Conservation (phyloP, 2,888 invertebrate species). For the Mythimna loreyi region DNA sequence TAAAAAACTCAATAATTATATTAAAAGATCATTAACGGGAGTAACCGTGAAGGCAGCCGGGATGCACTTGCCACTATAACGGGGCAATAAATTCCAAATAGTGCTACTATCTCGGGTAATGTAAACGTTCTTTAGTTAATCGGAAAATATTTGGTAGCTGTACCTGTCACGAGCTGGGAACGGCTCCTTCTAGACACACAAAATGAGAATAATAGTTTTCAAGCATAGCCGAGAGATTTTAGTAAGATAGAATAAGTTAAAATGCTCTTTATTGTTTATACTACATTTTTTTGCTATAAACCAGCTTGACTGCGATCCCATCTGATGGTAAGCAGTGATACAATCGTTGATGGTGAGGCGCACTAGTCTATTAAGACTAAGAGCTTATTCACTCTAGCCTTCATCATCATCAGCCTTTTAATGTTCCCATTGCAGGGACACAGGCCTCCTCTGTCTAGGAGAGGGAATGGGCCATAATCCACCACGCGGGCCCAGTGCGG, state of each 20-base stretch:
- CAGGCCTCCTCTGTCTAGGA: too few species aligned
- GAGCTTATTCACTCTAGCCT: too few species aligned
- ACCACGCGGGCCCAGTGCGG: too few species aligned
- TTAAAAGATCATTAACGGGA: constrained; percentile 66
- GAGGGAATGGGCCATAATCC: too few species aligned
- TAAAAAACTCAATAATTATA: constrained; percentile 23
- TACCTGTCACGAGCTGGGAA: constrained; percentile 59
- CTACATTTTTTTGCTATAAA: too few species aligned
- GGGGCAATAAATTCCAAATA: constrained; percentile 85
- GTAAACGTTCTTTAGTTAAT: constrained; percentile 84
- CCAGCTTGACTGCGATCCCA: too few species aligned
- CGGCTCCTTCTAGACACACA: constrained; percentile 39
- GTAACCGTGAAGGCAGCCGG: constrained; percentile 66
- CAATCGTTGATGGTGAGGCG: too few species aligned
- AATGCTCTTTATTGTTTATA: too few species aligned
- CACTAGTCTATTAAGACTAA: too few species aligned
- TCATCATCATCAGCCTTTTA: too few species aligned
- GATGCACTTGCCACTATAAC: constrained; percentile 85
- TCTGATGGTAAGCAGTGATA: too few species aligned
- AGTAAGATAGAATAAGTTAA: not conserved
- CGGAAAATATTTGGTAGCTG: constrained; percentile 79
- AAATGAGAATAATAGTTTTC: constrained; percentile 15
- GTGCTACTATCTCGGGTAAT: constrained; percentile 82
- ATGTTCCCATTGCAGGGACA: too few species aligned
- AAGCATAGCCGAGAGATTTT: not conserved